Evolutionary conservation across 2,113 vertebrate species (phyloP), one percentile per base, ranked within the genome.

Genomic region (Dryoscopus gambensis): DNA sequence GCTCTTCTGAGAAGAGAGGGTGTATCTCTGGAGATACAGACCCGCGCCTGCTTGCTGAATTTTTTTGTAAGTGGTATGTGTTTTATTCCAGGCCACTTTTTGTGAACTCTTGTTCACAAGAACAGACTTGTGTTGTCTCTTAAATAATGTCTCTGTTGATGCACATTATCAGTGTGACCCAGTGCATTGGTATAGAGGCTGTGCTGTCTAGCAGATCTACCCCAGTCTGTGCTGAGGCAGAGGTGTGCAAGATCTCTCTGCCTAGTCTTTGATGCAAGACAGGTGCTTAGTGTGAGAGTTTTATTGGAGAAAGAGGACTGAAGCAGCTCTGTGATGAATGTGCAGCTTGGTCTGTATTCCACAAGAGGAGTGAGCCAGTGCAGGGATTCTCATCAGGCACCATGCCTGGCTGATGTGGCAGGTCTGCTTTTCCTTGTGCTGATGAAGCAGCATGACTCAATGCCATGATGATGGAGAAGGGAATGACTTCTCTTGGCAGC

Each of bases 81-180:
- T 44, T 78, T 82, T 82, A 39, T 13, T 63, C 15, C 28, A 62
- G 27, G 8, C n/a, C n/a, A 13, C 6, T 17, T 5, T 56, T 71
- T 76, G 25, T 67, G 39, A 67, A 47, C 11, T n/a, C n/a, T n/a
- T n/a, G n/a, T n/a, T n/a, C n/a, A n/a, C n/a, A n/a, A n/a, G n/a
- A n/a, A n/a, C n/a, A n/a, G n/a, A n/a, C n/a, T 53, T 6, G 1
- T 73, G 20, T 65, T 4, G 16, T 65, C 52, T 75, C 35, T 57
- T 67, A 44, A 64, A 37, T 42, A 39, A 13, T 0, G 0, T 68
- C 25, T 67, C 39, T 2, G 1, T 35, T n/a, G 33, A 67, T 53
- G 25, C 10, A 40, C 4, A 10, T 11, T 13, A 5, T 28, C 10
- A n/a, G n/a, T n/a, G n/a, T n/a, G n/a, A n/a, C n/a, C 13, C 23